Conservation (phyloP, 2,113 vertebrate species). For the Lepus timidus region DNA sequence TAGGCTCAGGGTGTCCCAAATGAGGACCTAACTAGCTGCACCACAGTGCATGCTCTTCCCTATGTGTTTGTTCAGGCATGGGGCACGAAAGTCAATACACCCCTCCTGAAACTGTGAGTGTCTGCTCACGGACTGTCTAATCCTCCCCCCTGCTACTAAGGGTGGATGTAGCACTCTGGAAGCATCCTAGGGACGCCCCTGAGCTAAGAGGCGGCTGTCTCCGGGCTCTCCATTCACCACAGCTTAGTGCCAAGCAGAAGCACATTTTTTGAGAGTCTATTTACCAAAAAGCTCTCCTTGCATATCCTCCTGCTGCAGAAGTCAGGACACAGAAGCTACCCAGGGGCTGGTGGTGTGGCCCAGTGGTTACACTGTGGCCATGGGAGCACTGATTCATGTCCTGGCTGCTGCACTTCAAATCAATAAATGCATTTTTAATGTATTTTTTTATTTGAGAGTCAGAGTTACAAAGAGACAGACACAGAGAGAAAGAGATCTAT, state of each 20-base stretch:
- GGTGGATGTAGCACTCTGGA: neutral
- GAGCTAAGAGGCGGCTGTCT: neutral
- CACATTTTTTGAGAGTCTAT: constrained; percentile 12
- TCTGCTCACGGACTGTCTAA: neutral
- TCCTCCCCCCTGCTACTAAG: neutral
- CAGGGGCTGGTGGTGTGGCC: neutral
- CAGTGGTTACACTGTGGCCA: too few relatives aligned
- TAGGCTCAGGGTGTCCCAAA: too few relatives aligned
- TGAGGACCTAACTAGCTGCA: too few relatives aligned
- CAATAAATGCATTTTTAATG: too few relatives aligned
- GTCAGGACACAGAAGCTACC: constrained; percentile 15
- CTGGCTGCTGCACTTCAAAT: too few relatives aligned
- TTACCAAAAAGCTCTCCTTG: neutral
- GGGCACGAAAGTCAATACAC: neutral
- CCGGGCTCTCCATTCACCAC: neutral
- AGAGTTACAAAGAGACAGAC: too few relatives aligned
- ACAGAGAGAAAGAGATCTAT: too few relatives aligned
- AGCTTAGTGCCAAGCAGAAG: neutral
- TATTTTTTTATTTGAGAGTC: too few relatives aligned
- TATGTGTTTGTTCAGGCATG: neutral
- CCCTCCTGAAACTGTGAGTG: neutral
- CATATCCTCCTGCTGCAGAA: neutral
- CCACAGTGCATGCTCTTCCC: too few relatives aligned
- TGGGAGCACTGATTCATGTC: too few relatives aligned
- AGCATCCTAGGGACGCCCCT: neutral